These are phyloP conservation scores for Drosophila erecta DNA, from an alignment of 1,140 invertebrate species.

Conservation along the genomic window DNA sequence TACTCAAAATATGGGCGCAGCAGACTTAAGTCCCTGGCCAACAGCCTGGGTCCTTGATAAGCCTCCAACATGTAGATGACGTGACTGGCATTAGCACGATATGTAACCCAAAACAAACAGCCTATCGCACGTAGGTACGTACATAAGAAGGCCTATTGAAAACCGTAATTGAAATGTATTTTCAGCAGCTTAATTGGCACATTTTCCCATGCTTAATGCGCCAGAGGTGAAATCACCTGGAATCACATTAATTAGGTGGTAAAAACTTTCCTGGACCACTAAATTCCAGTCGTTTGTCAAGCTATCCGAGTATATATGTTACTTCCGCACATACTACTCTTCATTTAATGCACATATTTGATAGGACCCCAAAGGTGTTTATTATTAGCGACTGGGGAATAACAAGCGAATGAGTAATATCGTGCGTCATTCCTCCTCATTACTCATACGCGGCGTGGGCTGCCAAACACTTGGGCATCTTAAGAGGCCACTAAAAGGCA, in stretches of 20 bases:
- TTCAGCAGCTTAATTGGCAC: constrained; percentile 30
- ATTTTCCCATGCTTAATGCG: constrained; percentile 12
- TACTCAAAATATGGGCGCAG: constrained; percentile 70
- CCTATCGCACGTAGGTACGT: constrained; percentile 4
- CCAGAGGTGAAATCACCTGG: background rate
- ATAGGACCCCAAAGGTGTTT: constrained; percentile 76
- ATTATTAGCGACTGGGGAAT: constrained; percentile 78
- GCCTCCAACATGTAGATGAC: constrained; percentile 18
- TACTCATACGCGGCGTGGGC: constrained; percentile 66
- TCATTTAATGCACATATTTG: constrained; percentile 61
- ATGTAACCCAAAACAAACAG: constrained; percentile 19
- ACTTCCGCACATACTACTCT: too few relatives aligned
- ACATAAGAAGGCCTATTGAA: background rate
- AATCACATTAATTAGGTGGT: constrained; percentile 29
- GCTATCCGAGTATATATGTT: constrained; percentile 11
- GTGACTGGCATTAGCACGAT: constrained; percentile 39
- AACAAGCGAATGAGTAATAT: constrained; percentile 79
- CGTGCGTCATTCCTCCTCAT: constrained; percentile 53
- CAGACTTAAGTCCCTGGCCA: constrained; percentile 35
- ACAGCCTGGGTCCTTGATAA: constrained; percentile 47
- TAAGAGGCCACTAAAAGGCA: constrained; percentile 80
- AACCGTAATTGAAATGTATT: constrained; percentile 44
- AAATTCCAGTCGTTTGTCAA: constrained; percentile 39
- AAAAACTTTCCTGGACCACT: constrained; percentile 9
- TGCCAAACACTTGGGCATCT: constrained; percentile 63